Evolutionary conservation across 2,113 vertebrate genomes (phyloP).

Genomic region (Alces alces): DNA sequence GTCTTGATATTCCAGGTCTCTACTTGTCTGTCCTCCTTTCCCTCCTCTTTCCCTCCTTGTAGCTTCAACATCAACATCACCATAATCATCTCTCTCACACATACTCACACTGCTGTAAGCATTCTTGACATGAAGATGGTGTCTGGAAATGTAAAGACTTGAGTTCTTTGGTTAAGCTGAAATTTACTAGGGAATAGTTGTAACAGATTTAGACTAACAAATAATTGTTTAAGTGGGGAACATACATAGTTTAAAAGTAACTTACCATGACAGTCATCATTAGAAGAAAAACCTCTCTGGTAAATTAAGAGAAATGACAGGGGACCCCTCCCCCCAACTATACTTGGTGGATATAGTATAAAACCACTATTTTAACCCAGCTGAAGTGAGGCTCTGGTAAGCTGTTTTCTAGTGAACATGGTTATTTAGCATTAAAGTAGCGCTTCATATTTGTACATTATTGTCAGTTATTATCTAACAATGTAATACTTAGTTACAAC

Average conservation of each 20-base stretch:
- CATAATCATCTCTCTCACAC: not conserved
- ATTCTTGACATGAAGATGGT: not conserved
- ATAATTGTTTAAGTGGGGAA: slow-evolving; percentile 11
- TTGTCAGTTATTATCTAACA: not conserved
- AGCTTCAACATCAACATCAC: not conserved
- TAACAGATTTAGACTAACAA: not conserved
- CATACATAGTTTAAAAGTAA: not conserved
- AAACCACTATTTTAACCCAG: not conserved
- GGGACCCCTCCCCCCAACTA: no score
- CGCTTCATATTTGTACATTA: not conserved
- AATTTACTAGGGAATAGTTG: not conserved
- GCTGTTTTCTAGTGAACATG: not conserved
- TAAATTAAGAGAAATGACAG: not conserved
- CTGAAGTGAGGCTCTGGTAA: not conserved
- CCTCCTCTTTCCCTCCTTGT: not conserved
- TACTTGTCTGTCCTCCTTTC: not conserved
- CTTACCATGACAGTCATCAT: not conserved
- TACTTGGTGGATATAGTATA: not conserved
- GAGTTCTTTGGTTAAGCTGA: not conserved
- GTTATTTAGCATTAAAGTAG: not conserved
- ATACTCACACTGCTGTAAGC: not conserved
- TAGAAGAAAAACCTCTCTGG: not conserved
- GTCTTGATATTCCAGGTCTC: not conserved
- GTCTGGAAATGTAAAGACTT: not conserved
- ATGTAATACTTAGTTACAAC: not conserved